These are phyloP conservation scores for Micoletzkya japonica DNA, from an alignment of 2,888 invertebrate genomes.

Conservation along the genomic window DNA sequence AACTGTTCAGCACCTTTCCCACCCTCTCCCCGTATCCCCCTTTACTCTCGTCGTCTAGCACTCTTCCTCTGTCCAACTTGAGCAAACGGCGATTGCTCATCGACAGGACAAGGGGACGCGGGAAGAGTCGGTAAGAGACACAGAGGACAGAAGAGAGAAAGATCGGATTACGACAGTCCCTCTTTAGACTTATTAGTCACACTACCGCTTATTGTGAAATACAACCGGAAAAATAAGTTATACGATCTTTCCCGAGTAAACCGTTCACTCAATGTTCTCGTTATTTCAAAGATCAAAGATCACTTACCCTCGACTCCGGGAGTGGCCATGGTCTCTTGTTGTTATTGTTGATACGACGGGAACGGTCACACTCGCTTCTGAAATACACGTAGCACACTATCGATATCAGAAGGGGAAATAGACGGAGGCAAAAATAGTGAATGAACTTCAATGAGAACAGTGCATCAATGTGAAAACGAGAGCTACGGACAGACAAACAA, in stretches of 20 bases:
- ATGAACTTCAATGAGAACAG: constrained; percentile 1
- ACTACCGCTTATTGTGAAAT: no score
- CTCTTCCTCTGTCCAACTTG: no score
- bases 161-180: not conserved
- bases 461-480: no score
- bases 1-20: constrained; percentile 16
- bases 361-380: not conserved
- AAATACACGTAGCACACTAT: not conserved
- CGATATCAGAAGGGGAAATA: constrained; percentile 12
- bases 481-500: no score
- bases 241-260: no score
- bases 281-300: not conserved
- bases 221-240: no score
- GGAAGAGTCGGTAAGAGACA: not conserved
- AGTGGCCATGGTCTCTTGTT: constrained; percentile 11
- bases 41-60: not conserved
- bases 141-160: not conserved
- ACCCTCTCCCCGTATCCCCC: not conserved
- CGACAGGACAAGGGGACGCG: not conserved
- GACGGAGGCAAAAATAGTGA: not conserved
- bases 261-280: not conserved
- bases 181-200: no score
- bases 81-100: no score
- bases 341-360: not conserved
- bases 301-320: constrained; percentile 15